Percentiles rank a stretch among this genome's conserved stretches.
These are phyloP conservation scores for Felis chaus DNA, from an alignment of 2,113 vertebrate species.

Conservation along the genomic window DNA sequence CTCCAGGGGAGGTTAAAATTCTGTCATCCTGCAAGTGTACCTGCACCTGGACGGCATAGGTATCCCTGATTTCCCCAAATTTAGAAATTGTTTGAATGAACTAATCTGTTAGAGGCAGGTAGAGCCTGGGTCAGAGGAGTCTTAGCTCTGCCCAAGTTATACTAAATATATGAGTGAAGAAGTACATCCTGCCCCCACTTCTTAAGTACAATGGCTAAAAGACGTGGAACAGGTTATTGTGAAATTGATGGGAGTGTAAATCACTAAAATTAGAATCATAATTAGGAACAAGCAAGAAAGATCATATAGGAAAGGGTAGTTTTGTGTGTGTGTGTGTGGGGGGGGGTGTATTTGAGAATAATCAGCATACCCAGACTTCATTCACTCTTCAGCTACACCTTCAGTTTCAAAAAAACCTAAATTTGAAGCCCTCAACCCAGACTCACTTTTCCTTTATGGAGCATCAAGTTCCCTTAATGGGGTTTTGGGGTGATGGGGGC, in stretches of 20 bases:
- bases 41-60: not conserved
- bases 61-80: conserved; percentile 28
- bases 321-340: not conserved
- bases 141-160: conserved; percentile 74
- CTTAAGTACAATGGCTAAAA: conserved; percentile 69
- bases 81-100: conserved; percentile 78
- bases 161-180: conserved; percentile 68
- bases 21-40: not conserved
- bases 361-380: conserved; percentile 12
- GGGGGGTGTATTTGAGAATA: conserved; percentile 9
- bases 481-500: too few relatives aligned
- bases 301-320: conserved; percentile 72
- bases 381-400: not conserved
- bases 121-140: conserved; percentile 70
- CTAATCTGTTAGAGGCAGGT: conserved; percentile 71
- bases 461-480: not conserved
- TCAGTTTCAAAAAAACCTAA: conserved; percentile 16
- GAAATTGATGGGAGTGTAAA: conserved; percentile 72
- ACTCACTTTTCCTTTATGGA: not conserved
- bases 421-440: not conserved
- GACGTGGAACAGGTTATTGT: conserved; percentile 73
- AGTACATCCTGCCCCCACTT: conserved; percentile 53
- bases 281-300: conserved; percentile 81
- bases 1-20: not conserved
- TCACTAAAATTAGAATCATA: conserved; percentile 81